A percentile compares a stretch with the other conserved stretches of the same genome.
phyloP scores from a whole-genome alignment of 2,888 invertebrate genomes.

The Ophion costatus region DNA sequence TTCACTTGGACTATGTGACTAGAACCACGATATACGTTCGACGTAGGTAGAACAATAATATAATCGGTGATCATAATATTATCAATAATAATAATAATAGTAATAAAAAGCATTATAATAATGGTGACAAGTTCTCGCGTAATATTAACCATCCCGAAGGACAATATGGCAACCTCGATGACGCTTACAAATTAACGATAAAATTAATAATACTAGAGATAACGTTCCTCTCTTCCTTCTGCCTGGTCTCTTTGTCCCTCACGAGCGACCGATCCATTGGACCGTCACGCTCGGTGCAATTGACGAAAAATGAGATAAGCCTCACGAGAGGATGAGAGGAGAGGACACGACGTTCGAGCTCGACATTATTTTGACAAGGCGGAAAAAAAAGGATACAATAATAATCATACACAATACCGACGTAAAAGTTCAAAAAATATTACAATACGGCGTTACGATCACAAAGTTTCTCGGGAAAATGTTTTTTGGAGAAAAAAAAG shows the following conservation, averaged over 20 bases:
- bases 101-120: conserved; percentile 60
- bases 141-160: conserved; percentile 66
- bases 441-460: conserved; percentile 45
- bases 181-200: conserved; percentile 69
- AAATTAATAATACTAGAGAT: conserved; percentile 73
- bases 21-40: conserved; percentile 81
- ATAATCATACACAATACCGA: conserved; percentile 36
- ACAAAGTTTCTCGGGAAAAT: conserved; percentile 38
- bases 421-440: conserved; percentile 30
- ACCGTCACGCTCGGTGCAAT: neutral
- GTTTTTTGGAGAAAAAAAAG: neutral
- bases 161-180: conserved; percentile 76
- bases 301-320: conserved; percentile 16
- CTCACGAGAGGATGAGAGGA: neutral
- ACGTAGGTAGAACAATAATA: conserved; percentile 77
- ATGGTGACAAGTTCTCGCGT: conserved; percentile 65
- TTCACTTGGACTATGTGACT: conserved; percentile 78
- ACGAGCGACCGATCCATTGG: neutral
- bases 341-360: conserved; percentile 16
- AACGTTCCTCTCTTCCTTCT: conserved; percentile 44
- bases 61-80: conserved; percentile 43
- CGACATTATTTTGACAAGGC: conserved; percentile 5
- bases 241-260: neutral
- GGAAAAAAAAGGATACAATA: conserved; percentile 14
- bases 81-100: conserved; percentile 58